Percentiles rank a stretch among this genome's conserved stretches.
These are phyloP conservation scores for Hartigia nigra DNA, from an alignment of 2,888 invertebrate genomes.

Conservation along the genomic window DNA sequence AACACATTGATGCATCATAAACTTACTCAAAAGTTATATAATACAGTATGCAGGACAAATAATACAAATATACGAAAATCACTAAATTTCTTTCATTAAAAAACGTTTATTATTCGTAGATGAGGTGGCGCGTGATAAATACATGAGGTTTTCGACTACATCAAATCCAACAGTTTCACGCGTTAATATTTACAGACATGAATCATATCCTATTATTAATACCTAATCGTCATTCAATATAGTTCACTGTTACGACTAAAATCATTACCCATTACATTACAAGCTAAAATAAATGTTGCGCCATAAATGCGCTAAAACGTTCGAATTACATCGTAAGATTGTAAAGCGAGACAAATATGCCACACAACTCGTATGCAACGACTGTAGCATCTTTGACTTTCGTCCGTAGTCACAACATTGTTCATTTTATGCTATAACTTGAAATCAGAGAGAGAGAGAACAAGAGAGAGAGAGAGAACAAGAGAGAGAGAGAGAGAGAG, in stretches of 20 bases:
- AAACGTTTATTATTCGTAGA: slow-evolving; percentile 52
- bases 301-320: background rate
- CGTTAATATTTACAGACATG: slow-evolving; percentile 52
- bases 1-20: too few relatives aligned
- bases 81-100: slow-evolving; percentile 28
- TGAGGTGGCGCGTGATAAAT: slow-evolving; percentile 56
- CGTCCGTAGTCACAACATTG: too few relatives aligned
- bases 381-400: too few relatives aligned
- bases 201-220: slow-evolving; percentile 46
- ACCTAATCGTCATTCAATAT: slow-evolving; percentile 42
- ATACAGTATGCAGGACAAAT: too few relatives aligned
- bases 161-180: slow-evolving; percentile 48
- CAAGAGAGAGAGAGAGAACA: too few relatives aligned
- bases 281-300: slow-evolving; percentile 19
- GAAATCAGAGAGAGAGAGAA: too few relatives aligned
- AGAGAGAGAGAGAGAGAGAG: too few relatives aligned
- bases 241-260: slow-evolving; percentile 37
- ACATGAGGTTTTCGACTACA: slow-evolving; percentile 55
- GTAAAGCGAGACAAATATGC: too few relatives aligned
- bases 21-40: too few relatives aligned
- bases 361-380: too few relatives aligned
- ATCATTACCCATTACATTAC: slow-evolving; percentile 39
- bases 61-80: too few relatives aligned
- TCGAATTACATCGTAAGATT: background rate
- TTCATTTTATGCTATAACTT: too few relatives aligned